Base-by-base conservation (phyloP, 2,888 invertebrate genomes). In the Scaptomyza cyrtandrae region DNA sequence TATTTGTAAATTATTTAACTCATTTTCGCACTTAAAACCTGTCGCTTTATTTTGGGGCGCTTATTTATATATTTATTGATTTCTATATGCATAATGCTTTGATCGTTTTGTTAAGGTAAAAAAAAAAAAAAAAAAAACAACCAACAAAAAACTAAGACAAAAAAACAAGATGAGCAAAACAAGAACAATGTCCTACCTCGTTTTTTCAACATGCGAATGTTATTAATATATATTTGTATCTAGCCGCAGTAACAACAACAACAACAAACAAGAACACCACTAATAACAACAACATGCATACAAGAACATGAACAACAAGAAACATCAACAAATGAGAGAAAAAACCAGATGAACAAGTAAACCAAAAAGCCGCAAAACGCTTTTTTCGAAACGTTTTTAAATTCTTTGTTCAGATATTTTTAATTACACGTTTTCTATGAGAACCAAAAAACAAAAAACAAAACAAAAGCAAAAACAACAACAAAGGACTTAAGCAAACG, bases 101-200 rank as follows among this genome's bases (percentile, higher is more conserved):
- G 35, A 41, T 48, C 31, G 29, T 41, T 9, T 53, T 52, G 10
- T 16, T 10, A 48, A 73, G 24, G 24, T 24, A 33, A 46, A 52
- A 19, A 46, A n/a, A 3, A 6, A 6, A 55, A 19, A 33, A 46
- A 52, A 19, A 46, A n/a, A 3, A 6, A 6, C 52, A 19, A 46
- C 0, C 4, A 13, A 7, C 48, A 16, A 63, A 56, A 43, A 49
- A 62, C 35, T 39, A 39, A 13, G 52, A 39, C n/a, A 73, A 33
- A 31, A 31, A 67, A 58, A 50, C 39, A 66, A 53, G 37, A 71
- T 44, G 73, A 57, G 45, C 56, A 61, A 43, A 62, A 58, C 3
- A 76, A 72, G 46, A 69, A 89, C 85, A 90, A 90, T 90, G 86
- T 90, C 91, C 90, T 90, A 91, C 91, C 90, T 91, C 91, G 90